These are phyloP conservation scores for Crypturellus undulatus DNA, from an alignment of 2,113 vertebrate genomes.

Conservation along the genomic window DNA sequence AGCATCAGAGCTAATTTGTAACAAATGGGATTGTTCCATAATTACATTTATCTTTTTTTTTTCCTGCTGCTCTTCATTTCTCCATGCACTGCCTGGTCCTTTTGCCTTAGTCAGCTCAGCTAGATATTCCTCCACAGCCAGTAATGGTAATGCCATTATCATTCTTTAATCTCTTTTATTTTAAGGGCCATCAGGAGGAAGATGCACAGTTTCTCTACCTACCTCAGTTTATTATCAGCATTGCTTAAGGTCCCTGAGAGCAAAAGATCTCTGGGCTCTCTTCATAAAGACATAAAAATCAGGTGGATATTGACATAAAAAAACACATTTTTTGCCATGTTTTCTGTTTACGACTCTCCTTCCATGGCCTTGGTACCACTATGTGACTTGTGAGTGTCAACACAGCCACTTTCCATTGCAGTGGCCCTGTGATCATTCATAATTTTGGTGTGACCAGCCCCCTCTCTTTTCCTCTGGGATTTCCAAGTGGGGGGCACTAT, in stretches of 20 bases:
- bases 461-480: background rate
- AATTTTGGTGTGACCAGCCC: background rate
- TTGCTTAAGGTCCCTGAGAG: background rate
- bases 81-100: background rate
- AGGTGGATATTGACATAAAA: too few species aligned
- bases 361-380: background rate
- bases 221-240: fast-evolving
- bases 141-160: background rate
- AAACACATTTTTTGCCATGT: background rate
- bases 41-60: background rate
- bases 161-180: background rate
- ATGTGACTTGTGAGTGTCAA: background rate
- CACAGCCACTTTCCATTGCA: background rate
- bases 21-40: background rate
- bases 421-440: background rate
- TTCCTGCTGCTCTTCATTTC: background rate
- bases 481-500: background rate
- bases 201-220: background rate
- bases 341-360: background rate
- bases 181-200: background rate
- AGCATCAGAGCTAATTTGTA: background rate
- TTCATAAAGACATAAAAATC: background rate
- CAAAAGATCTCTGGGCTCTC: background rate
- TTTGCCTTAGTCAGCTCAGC: background rate
- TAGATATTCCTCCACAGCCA: background rate